A percentile compares a stretch with the other conserved stretches of the same genome.
phyloP scores from a whole-genome alignment of 1,140 invertebrate genomes.

The Halictus rubicundus region DNA sequence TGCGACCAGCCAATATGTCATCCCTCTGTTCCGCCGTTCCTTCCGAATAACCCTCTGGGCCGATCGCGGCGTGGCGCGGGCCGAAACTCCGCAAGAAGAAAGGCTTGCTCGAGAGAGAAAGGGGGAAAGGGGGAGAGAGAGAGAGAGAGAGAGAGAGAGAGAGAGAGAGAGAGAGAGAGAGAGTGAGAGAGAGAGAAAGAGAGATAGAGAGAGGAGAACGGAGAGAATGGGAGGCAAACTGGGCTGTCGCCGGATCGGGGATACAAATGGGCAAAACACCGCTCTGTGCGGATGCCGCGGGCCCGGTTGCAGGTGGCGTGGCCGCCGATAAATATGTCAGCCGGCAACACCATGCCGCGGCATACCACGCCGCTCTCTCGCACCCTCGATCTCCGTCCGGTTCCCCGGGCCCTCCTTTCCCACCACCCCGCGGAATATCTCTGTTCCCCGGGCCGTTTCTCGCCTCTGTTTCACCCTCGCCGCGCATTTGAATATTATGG shows the following conservation, averaged over 20 bases:
- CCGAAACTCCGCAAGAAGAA: conserved; percentile 27
- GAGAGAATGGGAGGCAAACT: conserved; percentile 56
- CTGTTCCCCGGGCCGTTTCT: conserved; percentile 27
- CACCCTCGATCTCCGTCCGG: conserved; percentile 51
- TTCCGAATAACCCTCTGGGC: conserved; percentile 31
- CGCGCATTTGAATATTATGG: conserved; percentile 72
- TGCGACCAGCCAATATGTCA: conserved; percentile 60
- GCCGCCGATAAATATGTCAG: conserved; percentile 79
- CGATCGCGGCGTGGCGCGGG: conserved; percentile 21
- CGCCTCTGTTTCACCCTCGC: conserved; percentile 40
- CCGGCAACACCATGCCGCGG: conserved; percentile 72
- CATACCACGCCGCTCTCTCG: conserved; percentile 61
- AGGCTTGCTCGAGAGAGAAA: conserved; percentile 7
- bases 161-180: neutral
- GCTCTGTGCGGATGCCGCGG: conserved; percentile 73
- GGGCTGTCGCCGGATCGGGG: conserved; percentile 64
- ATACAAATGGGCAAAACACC: conserved; percentile 69
- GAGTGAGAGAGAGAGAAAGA: too few relatives aligned
- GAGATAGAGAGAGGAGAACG: too few relatives aligned
- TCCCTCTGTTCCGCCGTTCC: conserved; percentile 31
- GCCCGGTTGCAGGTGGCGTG: conserved; percentile 77
- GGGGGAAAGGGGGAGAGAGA: too few relatives aligned
- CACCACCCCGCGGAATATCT: conserved; percentile 42
- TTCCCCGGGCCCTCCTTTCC: conserved; percentile 42
- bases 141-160: neutral